Evolutionary conservation across 2,888 invertebrate genomes (phyloP).

Genomic region (Drosophila cognata): DNA sequence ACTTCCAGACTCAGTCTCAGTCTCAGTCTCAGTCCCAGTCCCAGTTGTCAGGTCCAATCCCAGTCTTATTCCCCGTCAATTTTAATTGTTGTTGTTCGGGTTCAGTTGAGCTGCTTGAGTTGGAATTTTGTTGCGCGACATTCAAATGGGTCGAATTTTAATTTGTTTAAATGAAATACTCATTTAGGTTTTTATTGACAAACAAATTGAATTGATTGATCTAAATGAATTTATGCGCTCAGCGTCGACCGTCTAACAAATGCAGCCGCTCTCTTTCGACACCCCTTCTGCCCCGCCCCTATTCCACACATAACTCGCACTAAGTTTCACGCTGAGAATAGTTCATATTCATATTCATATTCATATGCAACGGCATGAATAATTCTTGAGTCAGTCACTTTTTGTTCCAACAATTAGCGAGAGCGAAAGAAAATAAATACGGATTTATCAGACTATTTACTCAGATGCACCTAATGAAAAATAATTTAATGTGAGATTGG

Average conservation of each 20-base stretch:
- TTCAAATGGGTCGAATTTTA: conserved; percentile 84
- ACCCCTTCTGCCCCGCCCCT: conserved; percentile 2
- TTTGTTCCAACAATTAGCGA: background rate
- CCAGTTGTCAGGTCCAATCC: conserved; percentile 22
- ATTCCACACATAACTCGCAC: background rate
- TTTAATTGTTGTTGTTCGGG: conserved; percentile 71
- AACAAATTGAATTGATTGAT: conserved; percentile 86
- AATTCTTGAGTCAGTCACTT: conserved; percentile 8
- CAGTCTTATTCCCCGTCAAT: conserved; percentile 64
- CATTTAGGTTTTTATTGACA: conserved; percentile 85
- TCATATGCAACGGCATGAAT: background rate
- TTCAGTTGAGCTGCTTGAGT: conserved; percentile 52
- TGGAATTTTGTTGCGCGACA: conserved; percentile 73
- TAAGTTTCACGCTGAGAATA: conserved; percentile 11
- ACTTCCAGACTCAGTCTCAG: conserved; percentile 17
- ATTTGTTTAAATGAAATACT: conserved; percentile 85
- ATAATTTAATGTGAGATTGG: background rate
- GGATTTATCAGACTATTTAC: background rate
- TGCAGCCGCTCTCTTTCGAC: conserved; percentile 4
- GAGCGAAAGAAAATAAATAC: background rate
- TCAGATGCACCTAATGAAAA: background rate
- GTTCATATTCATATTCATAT: conserved; percentile 3
- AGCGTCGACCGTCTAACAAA: conserved; percentile 52
- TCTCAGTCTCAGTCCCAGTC: conserved; percentile 29
- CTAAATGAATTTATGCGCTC: conserved; percentile 85